Evolutionary conservation across 2,113 vertebrate genomes (phyloP).

Genomic region (Pseudonaja textilis): DNA sequence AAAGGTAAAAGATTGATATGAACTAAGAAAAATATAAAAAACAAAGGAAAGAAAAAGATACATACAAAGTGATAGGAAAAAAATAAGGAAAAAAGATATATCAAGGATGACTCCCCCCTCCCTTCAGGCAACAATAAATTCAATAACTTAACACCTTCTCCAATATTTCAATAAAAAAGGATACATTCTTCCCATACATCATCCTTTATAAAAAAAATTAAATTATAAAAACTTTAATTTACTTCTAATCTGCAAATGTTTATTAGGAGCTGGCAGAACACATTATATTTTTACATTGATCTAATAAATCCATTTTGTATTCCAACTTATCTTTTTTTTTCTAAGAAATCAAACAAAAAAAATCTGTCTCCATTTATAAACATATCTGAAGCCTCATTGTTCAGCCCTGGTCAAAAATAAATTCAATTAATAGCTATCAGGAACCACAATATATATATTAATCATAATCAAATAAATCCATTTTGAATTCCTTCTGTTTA

Average conservation of each 20-base stretch:
- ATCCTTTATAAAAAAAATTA: background rate
- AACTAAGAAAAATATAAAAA: background rate
- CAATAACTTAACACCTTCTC: background rate
- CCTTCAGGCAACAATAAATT: background rate
- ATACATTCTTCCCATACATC: background rate
- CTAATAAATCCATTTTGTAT: background rate
- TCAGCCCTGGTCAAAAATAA: background rate
- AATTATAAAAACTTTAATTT: background rate
- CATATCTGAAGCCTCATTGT: background rate
- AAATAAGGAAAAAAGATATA: background rate
- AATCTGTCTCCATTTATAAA: background rate
- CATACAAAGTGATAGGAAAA: background rate
- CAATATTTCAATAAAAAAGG: background rate
- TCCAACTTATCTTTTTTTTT: background rate
- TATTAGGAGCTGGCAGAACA: background rate
- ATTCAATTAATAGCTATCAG: background rate
- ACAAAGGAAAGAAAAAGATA: background rate
- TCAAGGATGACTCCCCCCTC: background rate
- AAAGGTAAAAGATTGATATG: background rate
- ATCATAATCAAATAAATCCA: background rate
- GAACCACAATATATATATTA: background rate
- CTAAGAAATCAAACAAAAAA: background rate
- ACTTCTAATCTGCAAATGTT: background rate
- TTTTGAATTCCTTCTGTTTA: background rate
- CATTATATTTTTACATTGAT: background rate